These are phyloP conservation scores for Clanis bilineata DNA, from an alignment of 2,888 invertebrate genomes.

Conservation along the genomic window DNA sequence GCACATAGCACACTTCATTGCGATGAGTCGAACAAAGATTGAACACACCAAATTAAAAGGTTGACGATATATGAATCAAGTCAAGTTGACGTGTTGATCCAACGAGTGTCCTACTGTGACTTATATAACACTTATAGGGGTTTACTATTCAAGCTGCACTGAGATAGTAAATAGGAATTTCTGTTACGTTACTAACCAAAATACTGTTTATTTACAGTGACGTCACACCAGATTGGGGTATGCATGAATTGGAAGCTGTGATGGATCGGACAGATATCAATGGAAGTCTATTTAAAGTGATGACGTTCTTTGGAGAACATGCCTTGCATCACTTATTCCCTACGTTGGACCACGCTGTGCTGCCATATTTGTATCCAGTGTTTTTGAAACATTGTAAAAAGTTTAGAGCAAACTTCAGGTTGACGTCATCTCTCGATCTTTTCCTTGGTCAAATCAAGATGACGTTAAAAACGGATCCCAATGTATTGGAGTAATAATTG, in stretches of 20 bases:
- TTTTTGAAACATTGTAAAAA: constrained; percentile 83
- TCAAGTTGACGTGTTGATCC: too few relatives aligned
- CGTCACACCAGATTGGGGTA: constrained; percentile 86
- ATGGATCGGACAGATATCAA: constrained; percentile 87
- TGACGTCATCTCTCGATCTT: constrained; percentile 57
- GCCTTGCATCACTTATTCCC: constrained; percentile 91
- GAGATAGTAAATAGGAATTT: constrained; percentile 22
- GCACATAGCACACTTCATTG: too few relatives aligned
- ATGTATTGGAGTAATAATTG: too few relatives aligned
- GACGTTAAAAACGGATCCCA: constrained; percentile 53
- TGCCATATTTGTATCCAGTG: constrained; percentile 84
- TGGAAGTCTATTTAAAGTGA: constrained; percentile 83
- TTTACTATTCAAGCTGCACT: constrained; percentile 28
- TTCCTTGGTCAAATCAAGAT: constrained; percentile 62
- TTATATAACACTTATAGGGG: too few relatives aligned
- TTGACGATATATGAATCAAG: too few relatives aligned
- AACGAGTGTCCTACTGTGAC: too few relatives aligned
- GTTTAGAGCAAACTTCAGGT: constrained; percentile 79
- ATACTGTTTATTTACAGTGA: constrained; percentile 53
- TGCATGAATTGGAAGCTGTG: constrained; percentile 88
- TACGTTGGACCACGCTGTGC: constrained; percentile 87
- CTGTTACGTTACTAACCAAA: neutral
- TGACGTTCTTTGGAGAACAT: constrained; percentile 90
- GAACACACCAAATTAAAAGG: too few relatives aligned
- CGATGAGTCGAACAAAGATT: too few relatives aligned